Conservation (phyloP, 1,140 invertebrate species). For the Nylanderia fulva region DNA sequence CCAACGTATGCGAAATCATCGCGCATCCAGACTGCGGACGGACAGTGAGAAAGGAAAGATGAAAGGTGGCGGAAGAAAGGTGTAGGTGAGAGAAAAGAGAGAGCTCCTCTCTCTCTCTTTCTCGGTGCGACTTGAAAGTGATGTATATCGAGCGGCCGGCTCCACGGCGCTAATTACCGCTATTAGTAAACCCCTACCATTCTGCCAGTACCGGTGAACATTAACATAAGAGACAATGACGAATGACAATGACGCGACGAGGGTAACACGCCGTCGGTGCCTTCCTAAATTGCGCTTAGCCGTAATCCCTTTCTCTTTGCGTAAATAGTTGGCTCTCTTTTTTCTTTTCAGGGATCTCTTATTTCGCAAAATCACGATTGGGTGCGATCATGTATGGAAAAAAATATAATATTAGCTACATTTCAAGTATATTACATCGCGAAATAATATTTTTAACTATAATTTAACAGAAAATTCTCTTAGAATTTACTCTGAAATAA, state of each 20-base stretch:
- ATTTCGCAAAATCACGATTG: background rate
- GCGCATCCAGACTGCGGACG: background rate
- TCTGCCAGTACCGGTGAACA: slow-evolving; percentile 64
- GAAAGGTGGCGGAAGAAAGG: slow-evolving; percentile 17
- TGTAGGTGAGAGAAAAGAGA: slow-evolving; percentile 17
- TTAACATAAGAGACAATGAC: slow-evolving; percentile 77
- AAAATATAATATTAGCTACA: no score
- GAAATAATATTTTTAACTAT: no score
- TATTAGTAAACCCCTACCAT: slow-evolving; percentile 73
- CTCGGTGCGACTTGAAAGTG: slow-evolving; percentile 66
- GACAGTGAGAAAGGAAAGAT: background rate
- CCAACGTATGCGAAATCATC: slow-evolving; percentile 58
- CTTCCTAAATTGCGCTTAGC: slow-evolving; percentile 52
- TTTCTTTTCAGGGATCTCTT: slow-evolving; percentile 1
- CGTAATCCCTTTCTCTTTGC: slow-evolving; percentile 40
- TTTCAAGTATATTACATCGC: no score
- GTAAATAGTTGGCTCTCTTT: background rate
- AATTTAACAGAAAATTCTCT: no score
- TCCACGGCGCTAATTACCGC: slow-evolving; percentile 73
- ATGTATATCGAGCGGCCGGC: slow-evolving; percentile 72
- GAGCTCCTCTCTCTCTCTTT: slow-evolving; percentile 3
- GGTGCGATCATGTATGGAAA: no score
- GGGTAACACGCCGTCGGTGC: slow-evolving; percentile 59
- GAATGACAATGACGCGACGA: slow-evolving; percentile 74
- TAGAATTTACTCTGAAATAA: no score